Evolutionary conservation across 2,797 vertebrate genomes (phyloP).

Genomic region (Clamator glandarius): DNA sequence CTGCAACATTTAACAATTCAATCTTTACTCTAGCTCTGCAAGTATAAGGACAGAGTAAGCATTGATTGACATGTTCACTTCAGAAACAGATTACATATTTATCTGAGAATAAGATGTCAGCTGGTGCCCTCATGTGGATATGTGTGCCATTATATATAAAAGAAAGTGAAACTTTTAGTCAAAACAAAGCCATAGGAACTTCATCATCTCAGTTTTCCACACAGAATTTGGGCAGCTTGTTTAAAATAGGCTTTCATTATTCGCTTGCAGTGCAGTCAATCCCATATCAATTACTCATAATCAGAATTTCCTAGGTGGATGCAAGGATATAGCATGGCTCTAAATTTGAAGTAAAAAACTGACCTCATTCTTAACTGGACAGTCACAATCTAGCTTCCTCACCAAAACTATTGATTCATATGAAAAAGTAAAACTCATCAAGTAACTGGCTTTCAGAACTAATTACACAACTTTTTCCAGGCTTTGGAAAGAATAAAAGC

Average conservation of each 20-base stretch:
- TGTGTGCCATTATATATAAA: neutral
- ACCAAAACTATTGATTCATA: neutral
- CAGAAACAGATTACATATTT: neutral
- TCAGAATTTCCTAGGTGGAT: neutral
- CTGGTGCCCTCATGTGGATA: slow-evolving; percentile 78
- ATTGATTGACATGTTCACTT: neutral
- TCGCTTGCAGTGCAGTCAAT: neutral
- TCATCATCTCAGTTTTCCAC: neutral
- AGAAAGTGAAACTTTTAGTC: neutral
- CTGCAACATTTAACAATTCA: neutral
- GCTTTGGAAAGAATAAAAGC: neutral
- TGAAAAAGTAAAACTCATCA: neutral
- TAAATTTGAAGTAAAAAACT: neutral
- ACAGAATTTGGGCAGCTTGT: neutral
- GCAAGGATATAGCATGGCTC: neutral
- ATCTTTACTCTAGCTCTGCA: neutral
- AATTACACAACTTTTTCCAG: neutral
- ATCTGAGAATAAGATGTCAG: slow-evolving; percentile 58
- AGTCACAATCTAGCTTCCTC: neutral
- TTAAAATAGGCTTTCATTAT: neutral
- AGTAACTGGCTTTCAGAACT: neutral
- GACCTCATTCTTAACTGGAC: neutral
- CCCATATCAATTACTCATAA: neutral
- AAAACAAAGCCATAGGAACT: neutral
- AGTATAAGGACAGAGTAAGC: neutral